Conservation (phyloP, 2,888 invertebrate genomes). For the Cataglyphis livida region DNA sequence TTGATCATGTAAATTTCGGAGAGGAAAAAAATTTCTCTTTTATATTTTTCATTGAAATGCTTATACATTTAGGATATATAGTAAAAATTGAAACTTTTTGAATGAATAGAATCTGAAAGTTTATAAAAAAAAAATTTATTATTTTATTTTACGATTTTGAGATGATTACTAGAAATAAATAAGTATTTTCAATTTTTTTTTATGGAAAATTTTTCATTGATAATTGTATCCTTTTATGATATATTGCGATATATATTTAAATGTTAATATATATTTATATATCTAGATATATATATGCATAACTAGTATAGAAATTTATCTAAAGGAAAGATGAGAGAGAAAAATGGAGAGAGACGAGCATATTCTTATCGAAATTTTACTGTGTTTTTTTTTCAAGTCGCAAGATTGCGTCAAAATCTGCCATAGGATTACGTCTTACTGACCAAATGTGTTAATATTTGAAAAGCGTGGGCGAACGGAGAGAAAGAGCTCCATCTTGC, state of each 20-base stretch:
- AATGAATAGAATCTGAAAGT: not conserved
- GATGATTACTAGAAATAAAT: not conserved
- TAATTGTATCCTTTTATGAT: not conserved
- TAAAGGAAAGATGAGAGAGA: not conserved
- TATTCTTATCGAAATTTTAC: not conserved
- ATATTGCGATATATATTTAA: constrained; percentile 10
- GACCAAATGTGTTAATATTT: constrained; percentile 31
- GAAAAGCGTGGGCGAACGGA: not conserved
- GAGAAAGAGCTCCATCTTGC: constrained; percentile 12
- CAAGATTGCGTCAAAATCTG: not conserved
- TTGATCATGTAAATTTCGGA: not conserved
- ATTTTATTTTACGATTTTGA: not conserved
- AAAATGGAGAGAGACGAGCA: not conserved
- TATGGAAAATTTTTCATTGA: not conserved
- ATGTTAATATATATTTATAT: not conserved
- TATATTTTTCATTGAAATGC: not conserved
- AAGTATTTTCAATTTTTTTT: not conserved
- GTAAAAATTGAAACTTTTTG: not conserved
- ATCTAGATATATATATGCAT: not conserved
- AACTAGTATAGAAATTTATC: not conserved
- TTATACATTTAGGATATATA: not conserved
- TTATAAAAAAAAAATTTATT: not conserved
- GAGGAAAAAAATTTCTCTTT: not conserved
- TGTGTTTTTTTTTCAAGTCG: not conserved
- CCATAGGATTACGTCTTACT: not conserved